These are phyloP conservation scores for Stylophora pistillata DNA, from an alignment of 64 coral and sea anemone genomes.

Conservation along the genomic window DNA sequence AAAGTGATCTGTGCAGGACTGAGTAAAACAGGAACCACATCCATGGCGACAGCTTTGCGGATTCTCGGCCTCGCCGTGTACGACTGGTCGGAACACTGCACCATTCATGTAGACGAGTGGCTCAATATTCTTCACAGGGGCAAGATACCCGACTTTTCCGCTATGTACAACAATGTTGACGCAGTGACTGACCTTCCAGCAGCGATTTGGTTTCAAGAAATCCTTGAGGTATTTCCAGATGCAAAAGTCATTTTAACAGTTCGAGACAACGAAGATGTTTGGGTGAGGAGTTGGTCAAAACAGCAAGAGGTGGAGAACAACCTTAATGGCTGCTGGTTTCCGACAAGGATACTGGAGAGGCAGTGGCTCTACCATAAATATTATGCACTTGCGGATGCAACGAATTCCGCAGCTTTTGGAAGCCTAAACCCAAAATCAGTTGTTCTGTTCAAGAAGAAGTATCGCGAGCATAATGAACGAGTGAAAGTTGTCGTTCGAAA, in stretches of 20 bases:
- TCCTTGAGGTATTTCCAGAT: too few species aligned
- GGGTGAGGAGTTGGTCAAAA: slow-evolving; percentile 5
- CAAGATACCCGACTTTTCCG: slow-evolving; percentile 5
- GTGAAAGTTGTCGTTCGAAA: too few species aligned
- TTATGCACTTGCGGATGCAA: neutral
- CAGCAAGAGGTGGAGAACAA: neutral
- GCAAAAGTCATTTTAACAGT: slow-evolving; percentile 25
- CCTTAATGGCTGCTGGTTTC: neutral
- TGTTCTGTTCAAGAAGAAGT: slow-evolving; percentile 10
- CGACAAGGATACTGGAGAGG: neutral
- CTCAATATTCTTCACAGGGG: neutral
- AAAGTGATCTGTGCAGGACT: too few species aligned
- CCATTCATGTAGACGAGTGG: neutral
- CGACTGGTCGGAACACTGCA: neutral
- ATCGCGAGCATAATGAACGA: slow-evolving; percentile 34
- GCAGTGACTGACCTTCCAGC: slow-evolving; percentile 21
- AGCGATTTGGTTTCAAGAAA: slow-evolving; percentile 33
- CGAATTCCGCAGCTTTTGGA: neutral
- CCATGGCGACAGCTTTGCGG: slow-evolving; percentile 9
- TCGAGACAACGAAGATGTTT: slow-evolving; percentile 32
- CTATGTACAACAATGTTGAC: slow-evolving; percentile 38
- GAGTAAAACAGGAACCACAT: slow-evolving; percentile 40
- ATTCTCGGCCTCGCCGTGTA: slow-evolving; percentile 17
- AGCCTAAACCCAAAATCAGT: neutral
- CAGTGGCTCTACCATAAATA: neutral